Evolutionary conservation across 2,888 invertebrate genomes (phyloP).

Genomic region (Hyppa rectilinea): DNA sequence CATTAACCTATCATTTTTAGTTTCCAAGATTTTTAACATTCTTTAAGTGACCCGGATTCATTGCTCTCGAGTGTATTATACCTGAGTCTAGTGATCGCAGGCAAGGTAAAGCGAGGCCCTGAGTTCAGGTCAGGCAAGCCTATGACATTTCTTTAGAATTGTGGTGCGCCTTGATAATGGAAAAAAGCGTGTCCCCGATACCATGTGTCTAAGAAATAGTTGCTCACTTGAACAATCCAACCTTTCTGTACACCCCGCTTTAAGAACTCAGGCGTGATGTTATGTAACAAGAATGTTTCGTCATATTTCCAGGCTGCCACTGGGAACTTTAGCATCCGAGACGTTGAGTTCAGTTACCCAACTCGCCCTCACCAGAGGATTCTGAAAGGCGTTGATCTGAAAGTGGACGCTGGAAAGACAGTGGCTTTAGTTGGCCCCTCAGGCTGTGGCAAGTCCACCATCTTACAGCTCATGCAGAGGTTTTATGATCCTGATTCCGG

Average conservation of each 20-base stretch:
- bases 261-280: not conserved
- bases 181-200: not conserved
- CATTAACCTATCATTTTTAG: too few species aligned
- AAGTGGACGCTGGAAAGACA: conserved; percentile 93
- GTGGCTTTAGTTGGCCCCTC: conserved; percentile 94
- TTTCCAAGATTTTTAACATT: too few species aligned
- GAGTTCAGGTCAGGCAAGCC: not conserved
- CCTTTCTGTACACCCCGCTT: not conserved
- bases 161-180: not conserved
- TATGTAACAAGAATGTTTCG: not conserved
- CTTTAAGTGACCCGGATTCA: too few species aligned
- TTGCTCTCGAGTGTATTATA: too few species aligned
- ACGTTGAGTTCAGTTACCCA: conserved; percentile 95
- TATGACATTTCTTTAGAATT: not conserved
- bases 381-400: conserved; percentile 92
- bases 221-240: not conserved
- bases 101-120: not conserved
- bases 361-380: conserved; percentile 93
- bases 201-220: not conserved
- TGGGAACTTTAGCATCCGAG: conserved; percentile 92
- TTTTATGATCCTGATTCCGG: conserved; percentile 94
- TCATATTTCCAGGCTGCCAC: conserved; percentile 86
- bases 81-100: not conserved
- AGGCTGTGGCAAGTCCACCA: conserved; percentile 95
- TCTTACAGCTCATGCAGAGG: conserved; percentile 94